Conservation (phyloP, 2,113 vertebrate genomes). For the Edolisoma coerulescens region DNA sequence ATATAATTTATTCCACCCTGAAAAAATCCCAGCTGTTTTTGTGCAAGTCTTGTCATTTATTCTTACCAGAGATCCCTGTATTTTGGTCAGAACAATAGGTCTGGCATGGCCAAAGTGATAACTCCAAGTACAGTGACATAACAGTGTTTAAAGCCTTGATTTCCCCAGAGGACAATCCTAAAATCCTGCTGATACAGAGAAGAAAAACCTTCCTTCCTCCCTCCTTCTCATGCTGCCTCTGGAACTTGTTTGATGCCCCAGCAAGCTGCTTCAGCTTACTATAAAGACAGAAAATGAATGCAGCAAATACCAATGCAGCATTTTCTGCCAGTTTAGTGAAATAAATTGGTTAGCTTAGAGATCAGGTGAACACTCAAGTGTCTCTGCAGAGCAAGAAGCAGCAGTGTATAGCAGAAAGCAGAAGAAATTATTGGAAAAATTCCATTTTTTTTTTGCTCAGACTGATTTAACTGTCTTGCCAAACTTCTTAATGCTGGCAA, state of each 20-base stretch:
- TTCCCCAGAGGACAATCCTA: neutral
- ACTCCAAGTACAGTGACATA: neutral
- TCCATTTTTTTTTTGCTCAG: neutral
- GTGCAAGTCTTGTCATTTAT: neutral
- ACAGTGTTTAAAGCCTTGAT: neutral
- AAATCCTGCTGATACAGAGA: neutral
- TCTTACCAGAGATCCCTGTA: neutral
- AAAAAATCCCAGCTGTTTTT: neutral
- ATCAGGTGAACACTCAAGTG: neutral
- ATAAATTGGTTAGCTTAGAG: neutral
- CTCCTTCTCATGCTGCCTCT: neutral
- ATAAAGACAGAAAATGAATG: neutral
- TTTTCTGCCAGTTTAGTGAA: slow-evolving; percentile 11
- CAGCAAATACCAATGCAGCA: neutral
- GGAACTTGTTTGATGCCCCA: neutral
- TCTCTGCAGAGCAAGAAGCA: neutral
- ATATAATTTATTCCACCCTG: neutral
- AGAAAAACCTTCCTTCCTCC: neutral
- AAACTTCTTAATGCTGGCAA: neutral
- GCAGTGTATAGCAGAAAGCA: neutral
- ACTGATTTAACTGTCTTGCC: neutral
- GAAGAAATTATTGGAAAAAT: neutral
- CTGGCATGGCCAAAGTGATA: neutral
- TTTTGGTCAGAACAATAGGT: neutral
- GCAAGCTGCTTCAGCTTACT: neutral